Base-by-base conservation (phyloP, 2,113 vertebrate genomes). In the Myxocyprinus asiaticus region DNA sequence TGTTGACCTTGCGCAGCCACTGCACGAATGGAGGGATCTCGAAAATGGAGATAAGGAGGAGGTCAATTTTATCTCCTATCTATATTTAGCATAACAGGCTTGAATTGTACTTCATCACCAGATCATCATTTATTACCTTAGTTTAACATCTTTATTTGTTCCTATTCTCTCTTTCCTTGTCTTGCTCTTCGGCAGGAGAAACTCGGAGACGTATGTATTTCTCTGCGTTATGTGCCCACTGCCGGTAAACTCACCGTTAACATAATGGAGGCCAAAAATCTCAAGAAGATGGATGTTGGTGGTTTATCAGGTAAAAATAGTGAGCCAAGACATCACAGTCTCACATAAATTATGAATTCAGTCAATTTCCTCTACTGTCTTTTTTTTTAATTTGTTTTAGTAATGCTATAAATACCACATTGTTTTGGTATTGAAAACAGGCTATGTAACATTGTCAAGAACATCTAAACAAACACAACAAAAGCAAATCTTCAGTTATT, bases 211-310 rank as follows among this genome's bases (percentile, higher is more conserved):
- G 88, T 96, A 66, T 97, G 95, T 87, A 95, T 96, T 88, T 97
- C 95, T 50, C 87, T 97, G 76, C 92, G 95, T 3, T 97, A 97
- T 11, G 95, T 96, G 3, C 95, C 95, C 33, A 95, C 95, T 7
- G 94, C 95, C 1, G 95, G 95, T 4, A 96, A 96, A 85, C 94
- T 96, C 80, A 97, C 96, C 0, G 95, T 97, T 66, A 95, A 96
- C 78, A 94, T 96, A 68, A 91, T 97, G 92, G 91, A 93, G 79
- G 92, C 92, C 65, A 94, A 94, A 84, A 96, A 96, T 84, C 91
- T 96, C 50, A 97, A 96, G 88, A 96, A 96, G 89, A 96, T 96
- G 95, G 95, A 96, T 44, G 94, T 96, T 0, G 95, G 93, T 4
- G 95, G 95, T 9, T 91, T 96, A 80, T 96, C 95, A 78, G 95